Percentiles rank a stretch among this genome's conserved stretches.
phyloP scores from a whole-genome alignment of 1,140 invertebrate genomes.

The Tetraneura akinire region DNA sequence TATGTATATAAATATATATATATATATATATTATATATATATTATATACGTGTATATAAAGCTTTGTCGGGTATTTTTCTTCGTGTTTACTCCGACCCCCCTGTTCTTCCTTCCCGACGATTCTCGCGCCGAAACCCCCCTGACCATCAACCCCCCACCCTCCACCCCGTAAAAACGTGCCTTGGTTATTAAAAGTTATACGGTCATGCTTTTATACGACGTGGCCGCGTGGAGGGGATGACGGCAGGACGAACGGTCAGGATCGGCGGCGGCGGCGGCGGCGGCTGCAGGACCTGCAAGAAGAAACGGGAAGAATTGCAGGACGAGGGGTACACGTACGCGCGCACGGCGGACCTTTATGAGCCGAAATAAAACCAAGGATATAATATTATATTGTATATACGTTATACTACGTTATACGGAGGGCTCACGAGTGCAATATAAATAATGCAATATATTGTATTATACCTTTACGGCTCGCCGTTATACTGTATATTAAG shows the following conservation, averaged over 20 bases:
- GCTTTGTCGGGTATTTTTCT: constrained; percentile 51
- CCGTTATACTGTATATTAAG: too few species aligned
- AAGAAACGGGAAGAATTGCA: neutral
- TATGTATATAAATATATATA: too few species aligned
- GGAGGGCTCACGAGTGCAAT: too few species aligned
- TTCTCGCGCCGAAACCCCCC: neutral
- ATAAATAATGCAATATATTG: too few species aligned
- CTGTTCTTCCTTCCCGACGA: neutral
- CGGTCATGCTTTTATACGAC: constrained; percentile 42
- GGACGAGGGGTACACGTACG: neutral
- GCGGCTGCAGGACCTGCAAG: too few species aligned
- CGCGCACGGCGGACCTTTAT: constrained; percentile 23
- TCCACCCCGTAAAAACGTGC: constrained; percentile 51
- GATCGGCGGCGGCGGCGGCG: too few species aligned
- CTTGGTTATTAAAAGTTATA: constrained; percentile 51
- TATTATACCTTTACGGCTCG: too few species aligned
- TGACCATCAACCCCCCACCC: constrained; percentile 15
- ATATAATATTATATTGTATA: neutral
- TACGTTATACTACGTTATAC: too few species aligned
- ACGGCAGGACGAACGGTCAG: neutral
- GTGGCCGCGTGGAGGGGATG: too few species aligned
- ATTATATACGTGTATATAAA: too few species aligned
- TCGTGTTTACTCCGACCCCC: constrained; percentile 14
- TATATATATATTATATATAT: too few species aligned
- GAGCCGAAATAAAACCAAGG: constrained; percentile 21